Evolutionary conservation across 2,888 invertebrate genomes (phyloP).

Genomic region (Operophtera brumata): DNA sequence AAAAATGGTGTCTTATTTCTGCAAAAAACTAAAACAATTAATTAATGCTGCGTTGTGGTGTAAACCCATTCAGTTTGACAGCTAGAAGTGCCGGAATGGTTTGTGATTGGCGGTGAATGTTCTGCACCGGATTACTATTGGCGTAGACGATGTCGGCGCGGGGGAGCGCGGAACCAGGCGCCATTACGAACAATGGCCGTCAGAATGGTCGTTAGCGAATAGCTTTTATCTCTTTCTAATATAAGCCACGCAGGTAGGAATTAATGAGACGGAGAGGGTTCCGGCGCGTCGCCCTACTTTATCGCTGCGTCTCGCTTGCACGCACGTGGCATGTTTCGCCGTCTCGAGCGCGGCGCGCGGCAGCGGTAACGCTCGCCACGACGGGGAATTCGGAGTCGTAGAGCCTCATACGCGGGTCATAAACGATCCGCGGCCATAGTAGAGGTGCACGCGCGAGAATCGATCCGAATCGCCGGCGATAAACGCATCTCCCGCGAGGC

Average conservation of each 20-base stretch:
- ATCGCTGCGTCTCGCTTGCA: slow-evolving; percentile 61
- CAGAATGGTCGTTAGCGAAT: slow-evolving; percentile 78
- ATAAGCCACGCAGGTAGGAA: slow-evolving; percentile 78
- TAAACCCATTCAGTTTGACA: slow-evolving; percentile 76
- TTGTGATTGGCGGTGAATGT: slow-evolving; percentile 81
- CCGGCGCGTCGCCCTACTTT: slow-evolving; percentile 61
- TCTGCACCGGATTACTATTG: slow-evolving; percentile 80
- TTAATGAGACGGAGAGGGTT: slow-evolving; percentile 79
- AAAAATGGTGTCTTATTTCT: background rate
- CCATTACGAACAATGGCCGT: slow-evolving; percentile 80
- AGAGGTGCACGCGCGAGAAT: slow-evolving; percentile 82
- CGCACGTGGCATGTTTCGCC: slow-evolving; percentile 73
- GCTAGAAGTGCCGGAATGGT: slow-evolving; percentile 80
- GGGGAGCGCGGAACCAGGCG: slow-evolving; percentile 71
- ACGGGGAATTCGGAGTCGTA: slow-evolving; percentile 91
- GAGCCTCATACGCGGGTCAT: slow-evolving; percentile 92
- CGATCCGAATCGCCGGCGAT: slow-evolving; percentile 81
- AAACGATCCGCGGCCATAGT: slow-evolving; percentile 89
- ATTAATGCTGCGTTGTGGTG: slow-evolving; percentile 58
- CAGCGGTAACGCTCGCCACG: slow-evolving; percentile 80
- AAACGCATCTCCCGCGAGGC: slow-evolving; percentile 79
- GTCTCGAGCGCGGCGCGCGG: slow-evolving; percentile 77
- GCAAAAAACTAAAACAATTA: slow-evolving; percentile 15
- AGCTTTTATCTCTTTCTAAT: slow-evolving; percentile 82
- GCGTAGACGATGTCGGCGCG: slow-evolving; percentile 69